These are phyloP conservation scores for Zaprionus taronus DNA, from an alignment of 1,140 invertebrate genomes.

Conservation along the genomic window DNA sequence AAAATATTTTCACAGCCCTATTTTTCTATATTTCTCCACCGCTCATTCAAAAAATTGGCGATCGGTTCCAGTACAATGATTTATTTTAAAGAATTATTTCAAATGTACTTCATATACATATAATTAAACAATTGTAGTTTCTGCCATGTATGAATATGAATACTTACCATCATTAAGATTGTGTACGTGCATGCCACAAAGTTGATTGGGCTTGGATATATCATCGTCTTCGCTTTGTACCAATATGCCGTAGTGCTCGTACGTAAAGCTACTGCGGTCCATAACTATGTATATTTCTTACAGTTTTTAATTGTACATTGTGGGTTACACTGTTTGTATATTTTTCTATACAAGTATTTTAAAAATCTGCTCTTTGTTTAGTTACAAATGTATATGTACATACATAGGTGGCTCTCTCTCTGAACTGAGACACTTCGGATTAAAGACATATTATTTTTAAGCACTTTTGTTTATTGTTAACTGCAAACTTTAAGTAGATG, in stretches of 20 bases:
- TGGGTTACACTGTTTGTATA: background rate
- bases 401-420: background rate
- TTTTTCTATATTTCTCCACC: too few species aligned
- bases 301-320: slow-evolving; percentile 86
- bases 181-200: slow-evolving; percentile 49
- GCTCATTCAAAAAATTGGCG: too few species aligned
- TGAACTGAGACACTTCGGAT: background rate
- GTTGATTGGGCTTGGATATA: slow-evolving; percentile 46
- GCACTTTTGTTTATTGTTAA: background rate
- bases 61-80: too few species aligned
- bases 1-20: too few species aligned
- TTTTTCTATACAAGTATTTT: background rate
- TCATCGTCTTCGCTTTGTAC: slow-evolving; percentile 72
- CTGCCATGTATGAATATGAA: background rate
- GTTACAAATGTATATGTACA: too few species aligned
- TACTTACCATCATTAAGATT: slow-evolving; percentile 65
- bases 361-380: background rate
- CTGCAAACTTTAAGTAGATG: background rate
- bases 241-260: slow-evolving; percentile 85
- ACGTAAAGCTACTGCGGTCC: slow-evolving; percentile 53
- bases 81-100: too few species aligned
- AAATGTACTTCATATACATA: too few species aligned
- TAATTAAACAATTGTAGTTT: too few species aligned
- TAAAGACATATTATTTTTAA: background rate
- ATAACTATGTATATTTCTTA: slow-evolving; percentile 84